Evolutionary conservation across 2,113 vertebrate genomes (phyloP), one percentile per base, ranked within the genome.

Genomic region (Oryzias melastigma): DNA sequence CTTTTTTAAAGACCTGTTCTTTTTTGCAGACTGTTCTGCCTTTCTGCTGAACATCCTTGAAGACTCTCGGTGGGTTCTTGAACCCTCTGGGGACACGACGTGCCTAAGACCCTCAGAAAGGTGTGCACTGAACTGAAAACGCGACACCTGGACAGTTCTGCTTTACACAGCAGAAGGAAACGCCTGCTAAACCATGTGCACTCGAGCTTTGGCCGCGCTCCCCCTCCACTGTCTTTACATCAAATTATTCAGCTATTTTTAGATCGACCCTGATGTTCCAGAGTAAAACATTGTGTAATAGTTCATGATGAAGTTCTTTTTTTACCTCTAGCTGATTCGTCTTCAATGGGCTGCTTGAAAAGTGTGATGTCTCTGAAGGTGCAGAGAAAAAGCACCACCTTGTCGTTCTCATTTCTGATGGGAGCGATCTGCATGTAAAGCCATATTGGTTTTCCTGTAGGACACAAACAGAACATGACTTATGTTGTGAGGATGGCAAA

Each of bases 371-470:
- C 97, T 88, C 97, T 97, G 87, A 99, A 99, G 70, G 97, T 98
- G 78, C 97, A 99, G 81, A 99, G 90, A 86, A 99, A 98, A 77
- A 99, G 95, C 83, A 99, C 97, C 87, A 99, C 96, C 75, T 98
- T 98, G 87, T 99, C 94, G 0, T 98, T 95, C 68, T 99, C 97
- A 56, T 99, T 99, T 88, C 96, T 94, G 91, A 99, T 99, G 0
- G 97, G 97, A 44, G 97, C 97, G 45, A 99, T 94, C 91, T 99
- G 97, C 96, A 98, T 99, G 85, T 98, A 98, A 77, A 99, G 97
- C 96, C 97, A 99, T 85, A 99, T 96, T 0, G 97, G 96, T 18
- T 93, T 96, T 90, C 95, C 97, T 99, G 86, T 20, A 14, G 83
- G 59, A 41, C 16, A 52, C 42, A 42, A 58, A 17, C 15, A 14